Evolutionary conservation across 2,113 vertebrate species (phyloP).

Genomic region (Pollimyrus isidori): DNA sequence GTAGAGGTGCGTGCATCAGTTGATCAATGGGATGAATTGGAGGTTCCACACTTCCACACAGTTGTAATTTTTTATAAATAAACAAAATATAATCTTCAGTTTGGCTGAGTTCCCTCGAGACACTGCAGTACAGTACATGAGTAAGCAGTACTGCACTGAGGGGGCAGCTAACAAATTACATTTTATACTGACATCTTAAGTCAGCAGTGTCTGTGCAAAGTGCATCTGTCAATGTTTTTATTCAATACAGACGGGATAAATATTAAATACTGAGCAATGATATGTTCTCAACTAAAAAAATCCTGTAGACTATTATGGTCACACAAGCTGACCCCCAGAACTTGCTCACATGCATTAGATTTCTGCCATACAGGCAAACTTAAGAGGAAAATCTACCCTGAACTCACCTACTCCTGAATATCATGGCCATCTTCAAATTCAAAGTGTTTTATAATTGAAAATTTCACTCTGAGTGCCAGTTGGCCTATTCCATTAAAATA

Average conservation of each 20-base stretch:
- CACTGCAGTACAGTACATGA: background rate
- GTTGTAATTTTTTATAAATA: background rate
- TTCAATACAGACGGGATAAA: background rate
- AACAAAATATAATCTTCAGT: background rate
- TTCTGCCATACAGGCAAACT: background rate
- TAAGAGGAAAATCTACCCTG: background rate
- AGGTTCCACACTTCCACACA: background rate
- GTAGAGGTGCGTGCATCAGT: background rate
- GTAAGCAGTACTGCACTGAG: background rate
- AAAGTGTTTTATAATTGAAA: background rate
- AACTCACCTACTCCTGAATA: constrained; percentile 4
- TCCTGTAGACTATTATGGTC: background rate
- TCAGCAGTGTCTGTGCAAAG: background rate
- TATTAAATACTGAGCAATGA: background rate
- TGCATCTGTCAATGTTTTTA: background rate
- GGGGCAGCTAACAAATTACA: background rate
- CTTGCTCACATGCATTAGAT: constrained; percentile 3
- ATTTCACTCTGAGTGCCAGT: constrained; percentile 17
- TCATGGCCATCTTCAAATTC: background rate
- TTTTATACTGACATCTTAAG: background rate
- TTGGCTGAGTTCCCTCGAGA: background rate
- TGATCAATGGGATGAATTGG: background rate
- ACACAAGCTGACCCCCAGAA: background rate
- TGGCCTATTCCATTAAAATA: constrained; percentile 27
- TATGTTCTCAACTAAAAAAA: background rate